Percentiles rank a stretch among this genome's conserved stretches.
Conservation (phyloP, 2,888 invertebrate species). For the Oscheius sp. region DNA sequence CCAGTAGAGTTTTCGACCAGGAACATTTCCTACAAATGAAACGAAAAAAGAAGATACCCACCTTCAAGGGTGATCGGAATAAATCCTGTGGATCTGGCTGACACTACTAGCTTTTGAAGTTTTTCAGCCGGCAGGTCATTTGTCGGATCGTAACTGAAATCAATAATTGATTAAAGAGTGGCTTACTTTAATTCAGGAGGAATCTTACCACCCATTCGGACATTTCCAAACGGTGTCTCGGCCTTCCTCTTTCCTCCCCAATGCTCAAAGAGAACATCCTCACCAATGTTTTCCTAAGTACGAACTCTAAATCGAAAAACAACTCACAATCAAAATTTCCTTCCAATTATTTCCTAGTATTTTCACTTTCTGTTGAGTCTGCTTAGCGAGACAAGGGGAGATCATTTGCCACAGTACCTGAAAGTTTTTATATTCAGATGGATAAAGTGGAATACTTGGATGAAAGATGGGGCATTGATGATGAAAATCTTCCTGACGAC, state of each 20-base stretch:
- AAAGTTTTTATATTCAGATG: too few species aligned
- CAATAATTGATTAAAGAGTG: neutral
- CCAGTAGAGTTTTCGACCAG: slow-evolving; percentile 54
- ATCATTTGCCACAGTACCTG: slow-evolving; percentile 61
- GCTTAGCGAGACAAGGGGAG: slow-evolving; percentile 60
- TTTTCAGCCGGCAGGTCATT: slow-evolving; percentile 52
- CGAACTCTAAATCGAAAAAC: neutral
- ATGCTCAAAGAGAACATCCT: slow-evolving; percentile 59
- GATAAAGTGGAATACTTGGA: slow-evolving; percentile 42
- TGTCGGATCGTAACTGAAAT: slow-evolving; percentile 54
- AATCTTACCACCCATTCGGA: slow-evolving; percentile 65
- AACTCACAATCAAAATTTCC: slow-evolving; percentile 50
- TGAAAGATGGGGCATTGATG: slow-evolving; percentile 61
- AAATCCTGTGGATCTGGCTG: slow-evolving; percentile 52
- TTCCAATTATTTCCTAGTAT: slow-evolving; percentile 64
- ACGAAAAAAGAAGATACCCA: neutral
- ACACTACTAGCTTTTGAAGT: slow-evolving; percentile 53
- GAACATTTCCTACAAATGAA: slow-evolving; percentile 23
- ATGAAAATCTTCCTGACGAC: slow-evolving; percentile 63
- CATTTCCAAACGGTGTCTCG: slow-evolving; percentile 57
- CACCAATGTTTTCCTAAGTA: slow-evolving; percentile 58
- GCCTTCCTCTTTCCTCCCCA: slow-evolving; percentile 62
- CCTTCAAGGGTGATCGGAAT: slow-evolving; percentile 57
- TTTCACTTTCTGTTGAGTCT: slow-evolving; percentile 65
- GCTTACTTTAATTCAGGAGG: slow-evolving; percentile 49